Conservation (phyloP, 2,797 vertebrate genomes). For the Hemibagrus guttatus region DNA sequence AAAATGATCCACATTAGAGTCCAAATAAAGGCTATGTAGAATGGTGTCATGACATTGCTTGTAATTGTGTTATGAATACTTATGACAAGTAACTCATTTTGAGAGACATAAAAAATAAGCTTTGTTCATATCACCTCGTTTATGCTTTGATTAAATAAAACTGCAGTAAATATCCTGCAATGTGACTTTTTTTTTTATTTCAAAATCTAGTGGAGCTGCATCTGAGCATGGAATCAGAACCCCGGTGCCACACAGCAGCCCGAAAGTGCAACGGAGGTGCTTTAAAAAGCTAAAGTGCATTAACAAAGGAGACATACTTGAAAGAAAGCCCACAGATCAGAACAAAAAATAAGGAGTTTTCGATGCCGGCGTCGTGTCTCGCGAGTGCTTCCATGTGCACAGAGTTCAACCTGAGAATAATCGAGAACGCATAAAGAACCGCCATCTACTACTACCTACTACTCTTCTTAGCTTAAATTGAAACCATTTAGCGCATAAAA, state of each 20-base stretch:
- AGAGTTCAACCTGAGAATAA: slow-evolving; percentile 21
- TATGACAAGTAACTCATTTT: not conserved
- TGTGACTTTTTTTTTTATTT: not conserved
- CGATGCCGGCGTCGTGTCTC: not conserved
- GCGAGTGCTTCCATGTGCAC: not conserved
- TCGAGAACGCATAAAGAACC: slow-evolving; percentile 9
- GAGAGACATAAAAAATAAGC: not conserved
- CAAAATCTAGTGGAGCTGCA: not conserved
- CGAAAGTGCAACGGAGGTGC: not conserved
- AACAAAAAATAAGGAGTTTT: not conserved
- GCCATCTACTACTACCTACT: not conserved
- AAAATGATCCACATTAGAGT: not conserved
- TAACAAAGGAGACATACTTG: slow-evolving; percentile 24
- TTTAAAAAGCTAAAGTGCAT: not conserved
- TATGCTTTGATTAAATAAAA: not conserved
- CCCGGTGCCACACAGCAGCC: not conserved
- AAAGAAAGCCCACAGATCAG: slow-evolving; percentile 8
- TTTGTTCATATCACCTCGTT: not conserved
- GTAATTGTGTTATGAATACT: not conserved
- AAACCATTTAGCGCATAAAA: slow-evolving; percentile 13
- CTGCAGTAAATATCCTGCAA: not conserved
- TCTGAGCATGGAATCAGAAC: not conserved
- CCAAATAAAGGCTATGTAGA: not conserved
- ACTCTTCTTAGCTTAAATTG: slow-evolving; percentile 1
- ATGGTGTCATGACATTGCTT: not conserved